Conservation (phyloP, 2,797 vertebrate species). For the Diplodus puntazzo region DNA sequence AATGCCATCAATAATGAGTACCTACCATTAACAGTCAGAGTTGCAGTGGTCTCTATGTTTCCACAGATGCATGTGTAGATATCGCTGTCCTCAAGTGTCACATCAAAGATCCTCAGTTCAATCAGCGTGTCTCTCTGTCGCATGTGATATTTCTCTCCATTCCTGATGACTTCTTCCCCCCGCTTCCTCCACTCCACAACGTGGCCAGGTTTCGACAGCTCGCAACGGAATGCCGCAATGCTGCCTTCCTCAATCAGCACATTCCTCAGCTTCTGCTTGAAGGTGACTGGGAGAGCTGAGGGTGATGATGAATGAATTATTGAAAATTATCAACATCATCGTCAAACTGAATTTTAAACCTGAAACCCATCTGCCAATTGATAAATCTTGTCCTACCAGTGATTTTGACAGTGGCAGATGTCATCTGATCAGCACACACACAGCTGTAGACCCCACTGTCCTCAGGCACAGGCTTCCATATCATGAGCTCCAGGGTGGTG, state of each 20-base stretch:
- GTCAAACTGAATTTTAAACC: neutral
- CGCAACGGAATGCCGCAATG: slow-evolving; percentile 80
- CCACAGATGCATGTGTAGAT: slow-evolving; percentile 90
- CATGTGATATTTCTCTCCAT: slow-evolving; percentile 85
- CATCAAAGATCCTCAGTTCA: slow-evolving; percentile 85
- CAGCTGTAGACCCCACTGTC: slow-evolving; percentile 92
- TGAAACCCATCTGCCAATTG: neutral
- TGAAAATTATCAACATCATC: neutral
- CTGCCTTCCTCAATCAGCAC: slow-evolving; percentile 80
- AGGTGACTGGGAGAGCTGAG: slow-evolving; percentile 85
- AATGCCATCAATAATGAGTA: neutral
- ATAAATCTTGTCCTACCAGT: slow-evolving; percentile 82
- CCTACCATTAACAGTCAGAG: slow-evolving; percentile 88
- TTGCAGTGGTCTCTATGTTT: slow-evolving; percentile 84
- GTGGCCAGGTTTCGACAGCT: slow-evolving; percentile 82
- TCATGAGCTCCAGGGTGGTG: slow-evolving; percentile 86
- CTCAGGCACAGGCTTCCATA: slow-evolving; percentile 85
- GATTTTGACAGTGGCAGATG: slow-evolving; percentile 88
- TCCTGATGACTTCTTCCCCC: slow-evolving; percentile 74
- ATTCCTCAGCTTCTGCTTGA: slow-evolving; percentile 86
- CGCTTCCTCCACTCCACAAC: slow-evolving; percentile 84
- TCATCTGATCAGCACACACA: slow-evolving; percentile 89
- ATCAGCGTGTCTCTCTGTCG: slow-evolving; percentile 81
- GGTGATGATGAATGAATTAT: neutral
- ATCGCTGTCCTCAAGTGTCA: slow-evolving; percentile 83